A percentile compares a stretch with the other conserved stretches of the same genome.
phyloP scores from a whole-genome alignment of 1,140 invertebrate genomes.

The Penaeus chinensis region DNA sequence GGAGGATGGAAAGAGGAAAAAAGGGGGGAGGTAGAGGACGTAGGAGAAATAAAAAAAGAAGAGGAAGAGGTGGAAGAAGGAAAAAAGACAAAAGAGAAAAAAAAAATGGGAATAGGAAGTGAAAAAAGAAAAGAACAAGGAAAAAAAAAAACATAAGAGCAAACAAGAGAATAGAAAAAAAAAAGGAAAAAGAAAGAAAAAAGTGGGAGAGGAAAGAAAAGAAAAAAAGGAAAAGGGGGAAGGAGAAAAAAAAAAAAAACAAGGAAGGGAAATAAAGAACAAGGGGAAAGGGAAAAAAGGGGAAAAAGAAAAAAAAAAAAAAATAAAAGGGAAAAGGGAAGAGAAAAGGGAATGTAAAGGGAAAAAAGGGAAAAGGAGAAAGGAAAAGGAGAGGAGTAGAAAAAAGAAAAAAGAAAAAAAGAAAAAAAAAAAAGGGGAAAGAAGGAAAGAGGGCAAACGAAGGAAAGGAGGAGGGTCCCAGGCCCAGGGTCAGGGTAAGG shows the following conservation, averaged over 20 bases:
- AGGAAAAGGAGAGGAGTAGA: neutral
- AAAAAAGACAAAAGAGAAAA: too few species aligned
- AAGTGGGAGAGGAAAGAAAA: neutral
- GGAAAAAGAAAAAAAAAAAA: neutral
- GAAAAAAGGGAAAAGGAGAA: neutral
- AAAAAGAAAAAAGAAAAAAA: neutral
- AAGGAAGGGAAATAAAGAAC: neutral
- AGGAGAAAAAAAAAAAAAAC: neutral
- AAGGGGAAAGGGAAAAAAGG: neutral
- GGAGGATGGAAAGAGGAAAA: too few species aligned
- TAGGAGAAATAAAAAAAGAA: too few species aligned
- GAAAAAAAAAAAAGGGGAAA: neutral
- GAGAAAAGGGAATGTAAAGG: neutral
- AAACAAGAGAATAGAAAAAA: too few species aligned
- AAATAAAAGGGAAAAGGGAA: neutral
- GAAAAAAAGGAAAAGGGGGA: neutral
- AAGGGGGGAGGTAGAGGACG: neutral
- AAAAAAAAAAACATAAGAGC: too few species aligned
- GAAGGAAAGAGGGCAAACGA: conserved; percentile 1
- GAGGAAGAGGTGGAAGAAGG: too few species aligned
- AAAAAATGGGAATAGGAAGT: too few species aligned
- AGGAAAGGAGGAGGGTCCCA: too few species aligned
- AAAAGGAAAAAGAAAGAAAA: neutral
- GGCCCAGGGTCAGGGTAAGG: too few species aligned
- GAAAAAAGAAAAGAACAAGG: too few species aligned